phyloP scores from a whole-genome alignment of 2,888 invertebrate genomes.

The Thysanoteuthis rhombus region DNA sequence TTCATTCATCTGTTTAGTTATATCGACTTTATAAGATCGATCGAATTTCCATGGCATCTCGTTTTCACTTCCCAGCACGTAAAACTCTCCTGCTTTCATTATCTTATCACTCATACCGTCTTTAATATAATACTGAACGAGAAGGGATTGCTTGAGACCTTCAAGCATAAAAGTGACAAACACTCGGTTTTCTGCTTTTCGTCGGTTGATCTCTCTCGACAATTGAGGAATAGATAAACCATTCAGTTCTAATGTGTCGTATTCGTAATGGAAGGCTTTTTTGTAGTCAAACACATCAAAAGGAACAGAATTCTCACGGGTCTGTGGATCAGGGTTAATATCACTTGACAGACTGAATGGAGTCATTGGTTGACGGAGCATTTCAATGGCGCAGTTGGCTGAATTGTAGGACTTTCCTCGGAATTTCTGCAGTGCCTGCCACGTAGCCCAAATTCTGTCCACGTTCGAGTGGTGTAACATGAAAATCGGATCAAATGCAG shows the following conservation, averaged over 20 bases:
- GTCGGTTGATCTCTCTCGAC: constrained; percentile 33
- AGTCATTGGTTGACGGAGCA: constrained; percentile 38
- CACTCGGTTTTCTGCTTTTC: constrained; percentile 25
- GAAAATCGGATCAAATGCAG: constrained; percentile 36
- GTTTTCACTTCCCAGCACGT: constrained; percentile 35
- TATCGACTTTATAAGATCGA: constrained; percentile 35
- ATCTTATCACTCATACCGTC: constrained; percentile 1
- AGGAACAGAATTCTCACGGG: constrained; percentile 41
- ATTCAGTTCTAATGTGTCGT: constrained; percentile 36
- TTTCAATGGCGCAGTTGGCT: constrained; percentile 43
- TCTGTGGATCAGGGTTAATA: constrained; percentile 39
- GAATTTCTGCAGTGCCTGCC: constrained; percentile 41
- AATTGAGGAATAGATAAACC: constrained; percentile 35
- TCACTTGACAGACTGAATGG: constrained; percentile 40
- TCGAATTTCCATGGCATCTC: constrained; percentile 38
- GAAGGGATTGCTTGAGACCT: constrained; percentile 34
- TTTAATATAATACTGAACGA: constrained; percentile 33
- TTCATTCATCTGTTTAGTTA: constrained; percentile 32
- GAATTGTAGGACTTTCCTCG: constrained; percentile 40
- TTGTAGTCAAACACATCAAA: constrained; percentile 39
- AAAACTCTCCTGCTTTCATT: constrained; percentile 36
- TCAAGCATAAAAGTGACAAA: constrained; percentile 35
- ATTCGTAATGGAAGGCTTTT: constrained; percentile 33
- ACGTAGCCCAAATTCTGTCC: constrained; percentile 37
- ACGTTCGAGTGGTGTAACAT: constrained; percentile 35